A percentile compares a stretch with the other conserved stretches of the same genome.
These are phyloP conservation scores for Halichoeres trimaculatus DNA, from an alignment of 2,113 vertebrate species.

Conservation along the genomic window DNA sequence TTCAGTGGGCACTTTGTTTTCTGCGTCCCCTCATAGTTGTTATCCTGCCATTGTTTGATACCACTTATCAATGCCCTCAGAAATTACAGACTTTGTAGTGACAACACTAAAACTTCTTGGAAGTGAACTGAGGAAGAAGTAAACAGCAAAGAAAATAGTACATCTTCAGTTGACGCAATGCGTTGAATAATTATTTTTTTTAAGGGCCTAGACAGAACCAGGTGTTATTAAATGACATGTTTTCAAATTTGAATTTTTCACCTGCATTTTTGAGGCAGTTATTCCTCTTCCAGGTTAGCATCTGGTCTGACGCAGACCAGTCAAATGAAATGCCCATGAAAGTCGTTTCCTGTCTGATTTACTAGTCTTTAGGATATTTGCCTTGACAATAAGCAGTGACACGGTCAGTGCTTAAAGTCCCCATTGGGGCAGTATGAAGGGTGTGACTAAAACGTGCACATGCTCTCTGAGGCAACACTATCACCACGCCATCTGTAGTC, in stretches of 20 bases:
- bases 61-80: not conserved
- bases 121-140: not conserved
- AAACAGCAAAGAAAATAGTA: not conserved
- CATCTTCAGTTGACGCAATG: no score
- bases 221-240: no score
- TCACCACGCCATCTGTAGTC: constrained; percentile 83
- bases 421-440: constrained; percentile 54
- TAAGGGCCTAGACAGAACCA: no score
- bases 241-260: not conserved
- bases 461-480: constrained; percentile 68
- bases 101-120: not conserved
- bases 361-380: constrained; percentile 37
- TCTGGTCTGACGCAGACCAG: constrained; percentile 33
- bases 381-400: constrained; percentile 44
- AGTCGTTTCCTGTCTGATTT: constrained; percentile 49
- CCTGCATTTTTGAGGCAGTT: constrained; percentile 22
- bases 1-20: not conserved
- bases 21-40: not conserved
- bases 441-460: constrained; percentile 72
- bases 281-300: constrained; percentile 24
- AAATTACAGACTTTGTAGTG: not conserved
- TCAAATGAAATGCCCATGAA: constrained; percentile 44
- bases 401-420: constrained; percentile 56
- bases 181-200: no score
- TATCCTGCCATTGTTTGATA: not conserved